Base-by-base conservation (phyloP, 1,140 invertebrate species). In the Halesus radiatus region DNA sequence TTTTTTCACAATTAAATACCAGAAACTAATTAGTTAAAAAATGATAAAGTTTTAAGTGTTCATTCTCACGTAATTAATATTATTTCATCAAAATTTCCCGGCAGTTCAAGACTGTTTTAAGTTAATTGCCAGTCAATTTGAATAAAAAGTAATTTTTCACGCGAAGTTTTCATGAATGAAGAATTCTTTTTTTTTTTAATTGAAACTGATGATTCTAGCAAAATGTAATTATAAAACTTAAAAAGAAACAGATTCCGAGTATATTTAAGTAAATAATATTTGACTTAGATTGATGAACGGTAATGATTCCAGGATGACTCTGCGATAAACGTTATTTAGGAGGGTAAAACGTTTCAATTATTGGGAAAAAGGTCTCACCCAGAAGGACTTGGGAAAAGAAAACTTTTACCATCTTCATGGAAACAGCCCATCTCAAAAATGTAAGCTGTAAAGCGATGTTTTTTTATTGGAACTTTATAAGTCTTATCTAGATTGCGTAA, bases 311-410 rank as follows among this genome's bases (percentile, higher is more conserved):
- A 45, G 32, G 74, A 76, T 76, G 74, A 76, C 74, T 56, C 15
- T 16, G 74, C 74, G 56, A 76, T 76, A 76, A 76, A 62, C 74
- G 53, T 56, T 37, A 54, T 53, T 54, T 74, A 60, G 22, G 56
- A 76, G 26, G n/a, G 74, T 54, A 60, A 45, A 76, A 76, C 74
- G 56, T 76, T 76, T 76, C 74, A 76, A 76, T 76, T 76, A 76
- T 76, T 60, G 20, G 68, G 37, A 16, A 66, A 66, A 66, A 72
- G 68, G 68, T 50, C 68, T 23, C 22, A 45, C 10, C 3, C 32
- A 52, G 32, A 50, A 72, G 68, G 45, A 72, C 45, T 29, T 66
- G 62, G 1, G 26, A n/a, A 26, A 32, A 26, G 16, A 32, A 66
- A 66, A 66, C 62, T 66, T 66, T 66, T 66, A 26, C 62, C 26